These are phyloP conservation scores for Ericerus pela DNA, from an alignment of 1,140 invertebrate species.

Conservation along the genomic window DNA sequence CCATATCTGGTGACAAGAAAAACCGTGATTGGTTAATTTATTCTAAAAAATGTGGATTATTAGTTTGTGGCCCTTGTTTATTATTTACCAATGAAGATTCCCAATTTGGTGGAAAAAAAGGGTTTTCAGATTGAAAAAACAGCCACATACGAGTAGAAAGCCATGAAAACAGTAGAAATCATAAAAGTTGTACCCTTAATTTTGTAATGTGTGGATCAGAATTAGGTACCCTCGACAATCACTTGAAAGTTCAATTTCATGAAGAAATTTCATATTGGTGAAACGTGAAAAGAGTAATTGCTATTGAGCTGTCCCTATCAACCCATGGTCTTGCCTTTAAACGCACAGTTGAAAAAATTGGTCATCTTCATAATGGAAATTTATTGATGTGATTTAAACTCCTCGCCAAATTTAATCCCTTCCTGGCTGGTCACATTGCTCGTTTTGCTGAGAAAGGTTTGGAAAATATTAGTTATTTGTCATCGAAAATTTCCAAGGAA, in stretches of 20 bases:
- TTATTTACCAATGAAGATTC: too few relatives aligned
- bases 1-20: too few relatives aligned
- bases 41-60: too few relatives aligned
- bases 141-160: background rate
- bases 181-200: background rate
- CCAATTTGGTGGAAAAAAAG: background rate
- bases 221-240: background rate
- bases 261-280: constrained; percentile 6
- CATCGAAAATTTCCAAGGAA: constrained; percentile 27
- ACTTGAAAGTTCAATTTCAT: background rate
- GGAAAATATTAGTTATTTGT: constrained; percentile 28
- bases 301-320: background rate
- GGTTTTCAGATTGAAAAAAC: constrained; percentile 12
- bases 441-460: constrained; percentile 28
- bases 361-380: constrained; percentile 9
- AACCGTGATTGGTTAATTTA: too few relatives aligned
- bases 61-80: too few relatives aligned
- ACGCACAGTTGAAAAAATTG: constrained; percentile 11
- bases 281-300: constrained; percentile 1
- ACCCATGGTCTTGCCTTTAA: constrained; percentile 1
- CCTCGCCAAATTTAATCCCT: constrained; percentile 28
- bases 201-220: background rate
- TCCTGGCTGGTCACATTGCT: constrained; percentile 27
- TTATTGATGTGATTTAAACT: constrained; percentile 20
- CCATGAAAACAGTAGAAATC: constrained; percentile 4